A percentile compares a stretch with the other conserved stretches of the same genome.
phyloP scores from a whole-genome alignment of 1,140 invertebrate genomes.

The Lepidurus packardi region DNA sequence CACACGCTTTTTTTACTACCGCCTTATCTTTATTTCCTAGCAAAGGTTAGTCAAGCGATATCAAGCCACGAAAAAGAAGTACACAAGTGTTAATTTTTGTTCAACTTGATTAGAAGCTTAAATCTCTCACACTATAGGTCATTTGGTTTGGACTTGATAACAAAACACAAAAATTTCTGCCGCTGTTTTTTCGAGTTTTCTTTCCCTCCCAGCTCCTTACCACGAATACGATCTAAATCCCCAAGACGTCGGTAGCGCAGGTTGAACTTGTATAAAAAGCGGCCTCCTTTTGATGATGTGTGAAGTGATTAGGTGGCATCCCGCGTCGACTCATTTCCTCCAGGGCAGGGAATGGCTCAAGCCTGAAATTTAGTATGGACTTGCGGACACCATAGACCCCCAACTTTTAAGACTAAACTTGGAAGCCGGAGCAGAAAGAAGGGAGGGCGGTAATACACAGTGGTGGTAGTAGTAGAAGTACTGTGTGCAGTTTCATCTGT shows the following conservation, averaged over 20 bases:
- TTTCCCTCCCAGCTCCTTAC: not conserved
- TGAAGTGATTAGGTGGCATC: conserved; percentile 18
- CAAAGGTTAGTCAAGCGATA: not conserved
- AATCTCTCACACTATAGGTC: too few species aligned
- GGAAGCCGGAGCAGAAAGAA: not conserved
- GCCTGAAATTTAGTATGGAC: conserved; percentile 15
- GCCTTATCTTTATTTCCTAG: not conserved
- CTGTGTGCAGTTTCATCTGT: not conserved
- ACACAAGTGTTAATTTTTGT: not conserved
- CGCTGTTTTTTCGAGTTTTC: not conserved
- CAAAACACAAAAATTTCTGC: too few species aligned
- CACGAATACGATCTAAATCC: not conserved
- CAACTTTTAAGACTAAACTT: not conserved
- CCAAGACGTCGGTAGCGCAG: not conserved
- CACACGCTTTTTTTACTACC: not conserved
- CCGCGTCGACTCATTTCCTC: conserved; percentile 16
- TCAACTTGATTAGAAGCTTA: too few species aligned
- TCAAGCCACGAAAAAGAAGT: not conserved
- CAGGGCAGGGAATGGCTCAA: not conserved
- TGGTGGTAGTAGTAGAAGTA: not conserved
- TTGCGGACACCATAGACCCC: not conserved
- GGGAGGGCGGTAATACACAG: not conserved
- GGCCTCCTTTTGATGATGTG: conserved; percentile 13
- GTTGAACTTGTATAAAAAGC: conserved; percentile 3
- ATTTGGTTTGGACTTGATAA: too few species aligned